phyloP scores from a whole-genome alignment of 1,140 invertebrate genomes.

The Musca vetustissima region DNA sequence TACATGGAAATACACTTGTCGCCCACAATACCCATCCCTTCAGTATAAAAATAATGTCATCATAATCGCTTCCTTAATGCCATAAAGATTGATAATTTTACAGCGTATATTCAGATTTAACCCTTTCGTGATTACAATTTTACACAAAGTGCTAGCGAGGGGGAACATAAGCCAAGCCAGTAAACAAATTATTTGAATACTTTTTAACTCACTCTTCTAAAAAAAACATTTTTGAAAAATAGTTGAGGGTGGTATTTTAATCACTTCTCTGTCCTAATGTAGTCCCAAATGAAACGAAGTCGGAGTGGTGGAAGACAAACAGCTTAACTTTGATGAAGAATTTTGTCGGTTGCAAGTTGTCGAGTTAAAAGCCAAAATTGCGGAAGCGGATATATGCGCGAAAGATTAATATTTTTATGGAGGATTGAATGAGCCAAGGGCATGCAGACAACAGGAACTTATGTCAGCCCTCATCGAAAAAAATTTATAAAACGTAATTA shows the following conservation, averaged over 20 bases:
- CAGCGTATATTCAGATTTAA: slow-evolving; percentile 8
- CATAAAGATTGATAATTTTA: slow-evolving; percentile 16
- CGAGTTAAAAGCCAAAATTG: slow-evolving; percentile 19
- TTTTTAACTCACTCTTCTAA: neutral
- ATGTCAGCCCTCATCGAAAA: no score
- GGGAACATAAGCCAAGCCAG: neutral
- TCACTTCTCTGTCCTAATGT: slow-evolving; percentile 2
- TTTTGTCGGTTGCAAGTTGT: neutral
- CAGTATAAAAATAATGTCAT: no score
- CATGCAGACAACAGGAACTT: no score
- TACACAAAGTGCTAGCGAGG: neutral
- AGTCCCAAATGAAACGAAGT: neutral
- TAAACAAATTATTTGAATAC: slow-evolving; percentile 16
- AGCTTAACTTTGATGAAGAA: neutral
- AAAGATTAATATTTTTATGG: slow-evolving; percentile 15
- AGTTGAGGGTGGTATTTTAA: slow-evolving; percentile 12
- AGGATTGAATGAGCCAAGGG: no score
- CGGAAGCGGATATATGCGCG: slow-evolving; percentile 21
- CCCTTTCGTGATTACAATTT: neutral
- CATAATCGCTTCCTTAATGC: neutral
- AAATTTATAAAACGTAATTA: no score
- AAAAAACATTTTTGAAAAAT: neutral
- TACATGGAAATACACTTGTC: no score
- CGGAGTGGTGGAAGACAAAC: neutral
- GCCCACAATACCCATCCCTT: no score